Evolutionary conservation across 2,888 invertebrate genomes (phyloP).

Genomic region (Schrankia costaestrigalis): DNA sequence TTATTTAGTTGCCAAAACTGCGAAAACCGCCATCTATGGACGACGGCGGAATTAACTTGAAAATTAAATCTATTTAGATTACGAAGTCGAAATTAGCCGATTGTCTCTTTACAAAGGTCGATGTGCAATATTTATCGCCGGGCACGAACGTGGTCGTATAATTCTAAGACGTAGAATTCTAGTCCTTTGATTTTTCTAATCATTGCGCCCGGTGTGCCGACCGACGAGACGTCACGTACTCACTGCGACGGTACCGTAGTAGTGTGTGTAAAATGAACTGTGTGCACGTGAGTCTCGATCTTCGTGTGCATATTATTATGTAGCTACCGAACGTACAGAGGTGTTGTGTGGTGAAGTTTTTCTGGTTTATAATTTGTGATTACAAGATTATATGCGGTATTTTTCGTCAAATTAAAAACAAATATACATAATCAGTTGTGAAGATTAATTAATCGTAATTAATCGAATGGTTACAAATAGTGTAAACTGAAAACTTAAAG

Average conservation of each 20-base stretch:
- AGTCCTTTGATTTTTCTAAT: neutral
- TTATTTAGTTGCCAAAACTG: too few relatives aligned
- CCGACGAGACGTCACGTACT: constrained; percentile 33
- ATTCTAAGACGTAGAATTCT: too few relatives aligned
- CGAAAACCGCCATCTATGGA: too few relatives aligned
- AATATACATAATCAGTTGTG: constrained; percentile 19
- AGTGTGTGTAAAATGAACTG: constrained; percentile 12
- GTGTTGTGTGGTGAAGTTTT: constrained; percentile 44
- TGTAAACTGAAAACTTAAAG: constrained; percentile 47
- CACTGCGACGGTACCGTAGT: constrained; percentile 11
- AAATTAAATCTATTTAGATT: too few relatives aligned
- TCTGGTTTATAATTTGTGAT: constrained; percentile 34
- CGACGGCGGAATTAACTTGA: too few relatives aligned
- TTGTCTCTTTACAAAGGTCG: too few relatives aligned
- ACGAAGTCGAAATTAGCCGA: too few relatives aligned
- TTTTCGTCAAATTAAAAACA: constrained; percentile 16
- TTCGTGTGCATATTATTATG: constrained; percentile 45
- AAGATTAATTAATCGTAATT: constrained; percentile 16
- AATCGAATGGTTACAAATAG: constrained; percentile 28
- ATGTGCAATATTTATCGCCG: too few relatives aligned
- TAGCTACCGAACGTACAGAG: constrained; percentile 34
- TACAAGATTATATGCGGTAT: constrained; percentile 22
- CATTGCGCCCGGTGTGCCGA: constrained; percentile 12
- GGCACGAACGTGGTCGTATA: too few relatives aligned
- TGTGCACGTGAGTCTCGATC: constrained; percentile 13